Conservation (phyloP, 2,113 vertebrate species). For the Sylvietta virens region DNA sequence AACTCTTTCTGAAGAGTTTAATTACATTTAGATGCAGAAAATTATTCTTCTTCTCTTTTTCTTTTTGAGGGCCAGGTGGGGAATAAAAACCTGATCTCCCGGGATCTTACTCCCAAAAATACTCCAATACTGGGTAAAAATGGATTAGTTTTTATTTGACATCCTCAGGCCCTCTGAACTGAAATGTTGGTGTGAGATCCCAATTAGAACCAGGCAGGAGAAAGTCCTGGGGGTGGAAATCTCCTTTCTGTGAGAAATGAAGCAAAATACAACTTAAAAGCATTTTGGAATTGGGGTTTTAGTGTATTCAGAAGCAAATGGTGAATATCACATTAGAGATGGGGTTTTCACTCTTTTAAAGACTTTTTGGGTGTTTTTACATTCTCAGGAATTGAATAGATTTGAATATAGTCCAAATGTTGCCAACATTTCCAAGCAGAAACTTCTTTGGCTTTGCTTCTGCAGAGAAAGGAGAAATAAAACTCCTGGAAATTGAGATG, state of each 20-base stretch:
- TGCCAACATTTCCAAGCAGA: not conserved
- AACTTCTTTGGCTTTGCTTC: not conserved
- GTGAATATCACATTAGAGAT: not conserved
- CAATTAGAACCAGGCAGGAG: not conserved
- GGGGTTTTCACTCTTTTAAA: not conserved
- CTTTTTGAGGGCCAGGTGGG: not conserved
- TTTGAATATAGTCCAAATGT: not conserved
- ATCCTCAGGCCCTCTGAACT: not conserved
- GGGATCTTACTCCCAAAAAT: not conserved
- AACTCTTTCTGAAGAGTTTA: not conserved
- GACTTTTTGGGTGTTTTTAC: not conserved
- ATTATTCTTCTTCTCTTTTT: not conserved
- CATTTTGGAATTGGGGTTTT: not conserved
- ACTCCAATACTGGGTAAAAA: not conserved
- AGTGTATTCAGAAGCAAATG: not conserved
- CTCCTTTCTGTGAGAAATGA: not conserved
- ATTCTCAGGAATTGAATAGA: not conserved
- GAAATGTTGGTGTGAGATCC: not conserved
- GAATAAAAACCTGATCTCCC: slow-evolving; percentile 43
- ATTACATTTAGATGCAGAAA: not conserved
- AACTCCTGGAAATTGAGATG: not conserved
- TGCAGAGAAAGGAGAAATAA: not conserved
- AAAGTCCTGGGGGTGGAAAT: not conserved
- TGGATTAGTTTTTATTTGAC: not conserved
- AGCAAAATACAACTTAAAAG: not conserved